These are phyloP conservation scores for Aegotheles bennettii DNA, from an alignment of 2,113 vertebrate genomes.

Conservation along the genomic window DNA sequence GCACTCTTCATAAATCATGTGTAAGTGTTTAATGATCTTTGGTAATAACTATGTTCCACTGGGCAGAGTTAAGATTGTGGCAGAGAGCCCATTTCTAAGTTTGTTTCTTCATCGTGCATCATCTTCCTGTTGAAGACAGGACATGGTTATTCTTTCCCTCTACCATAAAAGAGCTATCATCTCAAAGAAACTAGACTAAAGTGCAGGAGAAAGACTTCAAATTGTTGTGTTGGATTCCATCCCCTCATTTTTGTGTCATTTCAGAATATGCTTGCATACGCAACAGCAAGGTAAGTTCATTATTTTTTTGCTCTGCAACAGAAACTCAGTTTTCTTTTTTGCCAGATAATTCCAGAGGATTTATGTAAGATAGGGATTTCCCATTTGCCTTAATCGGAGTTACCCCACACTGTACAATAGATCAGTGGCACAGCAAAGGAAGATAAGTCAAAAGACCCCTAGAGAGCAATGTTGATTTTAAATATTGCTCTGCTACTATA, in stretches of 20 bases:
- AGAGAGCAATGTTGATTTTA: slow-evolving; percentile 36
- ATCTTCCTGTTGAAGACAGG: neutral
- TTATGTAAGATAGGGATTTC: neutral
- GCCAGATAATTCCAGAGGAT: neutral
- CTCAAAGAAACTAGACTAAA: neutral
- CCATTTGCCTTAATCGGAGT: neutral
- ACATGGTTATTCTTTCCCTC: neutral
- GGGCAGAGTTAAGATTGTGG: neutral
- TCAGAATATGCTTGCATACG: neutral
- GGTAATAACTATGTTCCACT: neutral
- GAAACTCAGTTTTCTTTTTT: neutral
- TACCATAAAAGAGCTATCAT: neutral
- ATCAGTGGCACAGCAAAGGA: neutral
- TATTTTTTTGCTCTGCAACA: neutral
- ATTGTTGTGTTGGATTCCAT: neutral
- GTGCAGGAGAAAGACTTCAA: neutral
- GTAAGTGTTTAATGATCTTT: neutral
- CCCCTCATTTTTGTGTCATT: neutral
- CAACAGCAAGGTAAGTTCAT: neutral
- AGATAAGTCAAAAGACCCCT: slow-evolving; percentile 18
- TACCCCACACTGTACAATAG: neutral
- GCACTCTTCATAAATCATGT: neutral
- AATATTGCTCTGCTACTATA: slow-evolving; percentile 25
- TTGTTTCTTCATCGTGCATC: neutral
- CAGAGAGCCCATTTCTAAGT: neutral